Evolutionary conservation across 2,113 vertebrate species (phyloP).

Genomic region (Columbina picui): DNA sequence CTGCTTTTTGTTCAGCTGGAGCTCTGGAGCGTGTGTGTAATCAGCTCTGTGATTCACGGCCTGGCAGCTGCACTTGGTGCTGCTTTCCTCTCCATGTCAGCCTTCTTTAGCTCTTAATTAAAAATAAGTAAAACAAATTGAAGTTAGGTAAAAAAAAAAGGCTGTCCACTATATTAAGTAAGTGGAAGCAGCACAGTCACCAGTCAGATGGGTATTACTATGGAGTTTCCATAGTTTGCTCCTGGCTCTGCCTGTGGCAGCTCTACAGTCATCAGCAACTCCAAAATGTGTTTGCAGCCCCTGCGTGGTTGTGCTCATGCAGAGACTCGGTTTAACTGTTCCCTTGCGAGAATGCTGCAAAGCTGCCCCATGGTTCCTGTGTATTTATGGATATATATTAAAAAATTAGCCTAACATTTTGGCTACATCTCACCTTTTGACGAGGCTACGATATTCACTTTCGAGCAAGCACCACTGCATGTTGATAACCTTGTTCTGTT

Average conservation of each 20-base stretch:
- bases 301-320: neutral
- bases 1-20: neutral
- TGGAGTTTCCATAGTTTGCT: neutral
- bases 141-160: neutral
- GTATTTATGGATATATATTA: neutral
- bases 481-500: neutral
- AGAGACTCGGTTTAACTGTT: neutral
- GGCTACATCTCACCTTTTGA: neutral
- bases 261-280: neutral
- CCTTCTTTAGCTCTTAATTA: neutral
- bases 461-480: neutral
- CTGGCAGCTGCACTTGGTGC: neutral
- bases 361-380: conserved; percentile 30
- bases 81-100: neutral
- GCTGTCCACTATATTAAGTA: neutral
- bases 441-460: neutral
- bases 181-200: conserved; percentile 7
- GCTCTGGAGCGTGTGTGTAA: neutral
- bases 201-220: neutral
- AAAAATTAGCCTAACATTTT: neutral
- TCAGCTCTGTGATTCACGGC: neutral
- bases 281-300: conserved; percentile 1
- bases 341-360: conserved; percentile 1
- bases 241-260: neutral
- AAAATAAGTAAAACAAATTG: neutral